Evolutionary conservation across 1,140 invertebrate genomes (phyloP), one percentile per base, ranked within the genome.

Genomic region (Drosophila melanica): DNA sequence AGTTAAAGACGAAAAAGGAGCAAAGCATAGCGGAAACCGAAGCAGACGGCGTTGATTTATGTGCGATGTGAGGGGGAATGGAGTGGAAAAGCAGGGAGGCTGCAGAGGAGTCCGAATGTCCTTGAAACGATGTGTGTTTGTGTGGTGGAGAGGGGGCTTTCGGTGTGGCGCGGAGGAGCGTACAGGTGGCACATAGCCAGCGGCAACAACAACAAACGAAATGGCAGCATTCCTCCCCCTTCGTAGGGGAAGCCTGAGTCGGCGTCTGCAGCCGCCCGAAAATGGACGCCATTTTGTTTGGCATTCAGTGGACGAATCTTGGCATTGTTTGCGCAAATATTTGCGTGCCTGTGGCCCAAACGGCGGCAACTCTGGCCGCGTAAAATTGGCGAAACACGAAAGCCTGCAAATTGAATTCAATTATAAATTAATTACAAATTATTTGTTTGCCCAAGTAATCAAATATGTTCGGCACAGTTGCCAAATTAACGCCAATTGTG

Each of bases 181-280:
- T 44, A 86, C 81, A 84, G 81, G 81, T 85, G 81, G 78, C 81
- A 79, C 82, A 85, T 66, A 85, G 81, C 81, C 62, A 35, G 37
- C 16, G 64, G 77, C 66, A 69, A 48, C n/a, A 47, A 73, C 57
- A 55, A 57, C 18, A 50, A 23, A 11, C 33, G 42, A 75, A 64
- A 30, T 42, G 14, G 18, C 16, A 20, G 20, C 12, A 20, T 18
- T 35, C 14, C 51, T 11, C 30, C 11, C 10, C 33, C 39, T 4
- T 23, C 20, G 4, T 23, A 23, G 20, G 20, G 20, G 3, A 23
- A 3, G 20, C 2, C 20, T 23, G 20, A 23, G 20, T 23, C 20
- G 20, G 20, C 20, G 20, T 23, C 20, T 23, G 20, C 20, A 23
- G 3, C 11, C 18, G 20, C 20, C 42, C 35, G 1, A 16, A 23